Conservation (phyloP, 2,797 vertebrate genomes). For the Petrocephalus schoutedeni region DNA sequence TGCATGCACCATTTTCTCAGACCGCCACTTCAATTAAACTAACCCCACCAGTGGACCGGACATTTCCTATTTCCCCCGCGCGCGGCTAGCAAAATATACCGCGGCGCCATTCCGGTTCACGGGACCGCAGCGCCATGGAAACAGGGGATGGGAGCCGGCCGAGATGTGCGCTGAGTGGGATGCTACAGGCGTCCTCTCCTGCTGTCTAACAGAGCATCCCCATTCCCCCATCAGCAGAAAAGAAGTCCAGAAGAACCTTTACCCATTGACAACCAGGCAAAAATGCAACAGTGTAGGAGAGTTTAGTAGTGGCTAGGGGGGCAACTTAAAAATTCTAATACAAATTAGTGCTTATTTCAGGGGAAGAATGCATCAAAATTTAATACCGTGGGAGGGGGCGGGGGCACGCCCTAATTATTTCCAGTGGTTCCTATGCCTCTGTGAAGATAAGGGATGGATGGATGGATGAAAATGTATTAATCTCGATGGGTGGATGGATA, state of each 20-base stretch:
- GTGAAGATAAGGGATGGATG: neutral
- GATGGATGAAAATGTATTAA: neutral
- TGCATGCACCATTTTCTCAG: constrained; percentile 10
- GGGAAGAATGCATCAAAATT: no score
- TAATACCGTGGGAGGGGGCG: neutral
- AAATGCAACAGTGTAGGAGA: neutral
- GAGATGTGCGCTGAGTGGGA: neutral
- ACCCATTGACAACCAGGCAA: constrained; percentile 5
- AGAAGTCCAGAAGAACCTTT: constrained; percentile 18
- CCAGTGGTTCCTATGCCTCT: neutral
- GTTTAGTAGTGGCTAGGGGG: neutral
- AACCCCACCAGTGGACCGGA: neutral
- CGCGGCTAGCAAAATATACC: neutral
- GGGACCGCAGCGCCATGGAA: neutral
- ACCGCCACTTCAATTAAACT: constrained; percentile 23
- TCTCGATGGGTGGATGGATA: neutral
- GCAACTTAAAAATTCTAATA: no score
- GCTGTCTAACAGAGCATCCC: neutral
- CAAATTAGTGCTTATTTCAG: no score
- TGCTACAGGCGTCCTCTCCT: neutral
- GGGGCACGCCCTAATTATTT: neutral
- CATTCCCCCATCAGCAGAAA: neutral
- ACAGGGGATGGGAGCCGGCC: neutral
- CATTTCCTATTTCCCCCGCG: neutral
- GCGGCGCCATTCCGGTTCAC: neutral